Evolutionary conservation across 1,140 invertebrate genomes (phyloP), one percentile per base, ranked within the genome.

Genomic region (Drosophila pseudoobscura): DNA sequence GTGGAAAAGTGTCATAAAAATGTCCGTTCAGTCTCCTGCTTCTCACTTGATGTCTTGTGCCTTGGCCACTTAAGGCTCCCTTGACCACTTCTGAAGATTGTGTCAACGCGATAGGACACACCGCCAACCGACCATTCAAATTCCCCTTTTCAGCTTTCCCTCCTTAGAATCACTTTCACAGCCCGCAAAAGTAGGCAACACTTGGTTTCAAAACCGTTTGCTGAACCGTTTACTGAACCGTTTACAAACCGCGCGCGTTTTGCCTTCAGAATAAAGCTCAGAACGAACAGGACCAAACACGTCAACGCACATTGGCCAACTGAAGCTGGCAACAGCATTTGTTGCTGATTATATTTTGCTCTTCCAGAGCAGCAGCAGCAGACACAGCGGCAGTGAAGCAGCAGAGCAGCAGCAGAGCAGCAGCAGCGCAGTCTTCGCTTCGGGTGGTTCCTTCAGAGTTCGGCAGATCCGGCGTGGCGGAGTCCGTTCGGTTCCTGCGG

Each of bases 281-380:
- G 26, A 57, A 69, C 13, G 29, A 15, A 77, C 52, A 75, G 62
- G 52, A 83, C 83, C 64, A 66, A 68, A 70, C 83, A 50, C 63
- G 63, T 74, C 62, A 64, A 61, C 47, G 76, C 61, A 80, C 87
- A 73, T 62, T 76, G 71, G 60, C 70, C 87, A 83, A 90, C 87
- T 90, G 87, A 90, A 84, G 55, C 65, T 75, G 80, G 53, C 71
- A 65, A 45, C 35, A 69, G 66, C 75, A 78, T 87, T 89, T 90
- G 82, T 83, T 83, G 79, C 87, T 90, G 82, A 75, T 84, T 90
- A 90, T 90, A 73, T 90, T 74, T 76, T 46, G 53, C 66, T 45
- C 20, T 13, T 22, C 57, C 76, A 51, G 22, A 75, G 35, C 72
- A 74, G 70, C 29, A 31, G 29, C 26, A 26, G 69, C 76, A 51